Base-by-base conservation (phyloP, 1,140 invertebrate species). In the Batillaria attramentaria region DNA sequence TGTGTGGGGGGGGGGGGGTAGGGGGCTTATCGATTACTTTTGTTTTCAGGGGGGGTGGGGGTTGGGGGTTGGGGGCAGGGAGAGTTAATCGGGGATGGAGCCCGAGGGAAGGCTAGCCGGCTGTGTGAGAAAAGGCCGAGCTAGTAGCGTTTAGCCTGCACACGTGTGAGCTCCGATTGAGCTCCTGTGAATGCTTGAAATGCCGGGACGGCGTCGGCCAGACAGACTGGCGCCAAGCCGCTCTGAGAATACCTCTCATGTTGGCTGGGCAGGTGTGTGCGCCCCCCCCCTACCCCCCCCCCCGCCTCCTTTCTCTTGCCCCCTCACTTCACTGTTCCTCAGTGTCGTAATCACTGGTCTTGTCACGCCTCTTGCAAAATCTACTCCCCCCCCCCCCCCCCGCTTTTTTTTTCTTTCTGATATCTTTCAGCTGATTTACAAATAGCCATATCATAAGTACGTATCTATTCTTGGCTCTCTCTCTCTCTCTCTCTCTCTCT, bases 91-190 rank as follows among this genome's bases (percentile, higher is more conserved):
- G 41, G 0, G 31, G 1, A 13, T 24, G 70, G 43, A 35, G 42
- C 5, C 13, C 20, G 13, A 31, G 28, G 42, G 31, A 33, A 70
- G 24, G n/a, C 10, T n/a, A 42, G 68, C n/a, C 39, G 68, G 68
- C 6, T 6, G 46, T 10, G 46, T 50, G n/a, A 28, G 37, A 16
- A 41, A n/a, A 18, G 42, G 37, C 20, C 20, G 42, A 69, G 66
- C 20, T 24, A 39, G n/a, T 35, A 39, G 66, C n/a, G n/a, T 69
- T 69, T 39, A 41, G 37, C 37, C 35, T n/a, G 66, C 39, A 69
- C 66, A 69, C 66, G 66, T 69, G 66, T 69, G 66, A 35, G 62
- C 31, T 69, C 37, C 28, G 66, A 69, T 69, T 69, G 66, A 69
- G 66, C 42, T 69, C 39, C n/a, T 24, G 41, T 70, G 68, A 70